Percentiles rank a stretch among this genome's conserved stretches.
These are phyloP conservation scores for Eremophila alpestris DNA, from an alignment of 2,797 vertebrate genomes.

Conservation along the genomic window DNA sequence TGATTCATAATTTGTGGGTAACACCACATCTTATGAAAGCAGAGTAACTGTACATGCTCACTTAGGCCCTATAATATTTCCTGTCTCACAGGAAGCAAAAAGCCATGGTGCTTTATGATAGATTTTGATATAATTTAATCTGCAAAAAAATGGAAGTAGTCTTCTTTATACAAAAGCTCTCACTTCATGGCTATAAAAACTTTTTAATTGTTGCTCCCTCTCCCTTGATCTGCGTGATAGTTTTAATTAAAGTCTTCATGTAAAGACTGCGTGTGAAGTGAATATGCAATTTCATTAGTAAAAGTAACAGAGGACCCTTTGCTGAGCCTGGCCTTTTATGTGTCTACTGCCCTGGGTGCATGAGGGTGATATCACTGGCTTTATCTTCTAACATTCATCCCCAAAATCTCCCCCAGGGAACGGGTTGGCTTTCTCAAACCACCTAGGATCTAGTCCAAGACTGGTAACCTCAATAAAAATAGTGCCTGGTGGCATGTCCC, in stretches of 20 bases:
- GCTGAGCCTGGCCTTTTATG: neutral
- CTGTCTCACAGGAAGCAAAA: neutral
- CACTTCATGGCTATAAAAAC: neutral
- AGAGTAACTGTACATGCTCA: neutral
- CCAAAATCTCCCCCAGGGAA: neutral
- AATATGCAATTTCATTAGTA: neutral
- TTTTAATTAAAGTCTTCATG: neutral
- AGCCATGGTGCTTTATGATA: neutral
- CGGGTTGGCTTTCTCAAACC: accelerated
- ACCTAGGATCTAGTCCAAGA: neutral
- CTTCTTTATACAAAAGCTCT: neutral
- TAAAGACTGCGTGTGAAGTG: neutral
- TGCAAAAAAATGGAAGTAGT: neutral
- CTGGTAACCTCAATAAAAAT: neutral
- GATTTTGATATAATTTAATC: neutral
- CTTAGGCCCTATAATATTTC: neutral
- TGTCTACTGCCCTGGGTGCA: neutral
- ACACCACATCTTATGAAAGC: neutral
- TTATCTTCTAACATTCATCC: neutral
- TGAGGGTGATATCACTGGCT: neutral
- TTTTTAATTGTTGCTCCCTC: neutral
- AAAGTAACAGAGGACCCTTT: neutral
- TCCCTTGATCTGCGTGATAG: neutral
- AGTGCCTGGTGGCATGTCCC: neutral
- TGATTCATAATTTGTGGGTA: neutral